These are phyloP conservation scores for Oxycera nigricornis DNA, from an alignment of 2,888 invertebrate genomes.

Conservation along the genomic window DNA sequence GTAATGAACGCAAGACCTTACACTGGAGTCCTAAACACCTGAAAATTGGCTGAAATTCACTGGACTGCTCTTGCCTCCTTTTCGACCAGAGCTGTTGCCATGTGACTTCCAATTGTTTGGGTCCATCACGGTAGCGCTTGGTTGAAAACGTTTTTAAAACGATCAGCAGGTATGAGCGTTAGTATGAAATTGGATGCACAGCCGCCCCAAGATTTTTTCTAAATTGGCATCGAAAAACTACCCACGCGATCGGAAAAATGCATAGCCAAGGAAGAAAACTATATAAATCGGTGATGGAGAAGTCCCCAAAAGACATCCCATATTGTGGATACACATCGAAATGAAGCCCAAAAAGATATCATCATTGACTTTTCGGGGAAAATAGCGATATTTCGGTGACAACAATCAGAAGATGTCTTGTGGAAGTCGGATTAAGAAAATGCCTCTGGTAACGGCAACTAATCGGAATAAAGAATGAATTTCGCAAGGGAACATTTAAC, in stretches of 20 bases:
- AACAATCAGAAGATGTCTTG: too few relatives aligned
- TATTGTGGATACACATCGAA: too few relatives aligned
- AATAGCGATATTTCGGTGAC: too few relatives aligned
- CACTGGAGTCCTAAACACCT: background rate
- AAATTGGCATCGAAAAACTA: background rate
- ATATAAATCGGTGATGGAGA: background rate
- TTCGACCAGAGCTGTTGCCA: background rate
- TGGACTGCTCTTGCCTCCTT: background rate
- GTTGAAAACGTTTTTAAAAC: background rate
- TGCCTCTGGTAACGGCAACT: too few relatives aligned
- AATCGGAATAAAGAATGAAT: too few relatives aligned
- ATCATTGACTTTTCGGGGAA: too few relatives aligned
- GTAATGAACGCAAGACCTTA: background rate
- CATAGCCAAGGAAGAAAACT: background rate
- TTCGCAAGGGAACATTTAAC: too few relatives aligned
- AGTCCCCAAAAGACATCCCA: too few relatives aligned
- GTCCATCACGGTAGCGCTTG: background rate
- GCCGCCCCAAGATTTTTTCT: background rate
- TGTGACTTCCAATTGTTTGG: background rate
- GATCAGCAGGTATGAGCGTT: background rate
- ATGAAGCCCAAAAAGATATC: too few relatives aligned
- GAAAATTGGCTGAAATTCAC: background rate
- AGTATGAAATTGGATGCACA: background rate
- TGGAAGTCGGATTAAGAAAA: too few relatives aligned
- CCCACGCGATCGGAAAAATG: too few relatives aligned